Conservation (phyloP, 2,113 vertebrate species). For the Psilopsiagon aymara region DNA sequence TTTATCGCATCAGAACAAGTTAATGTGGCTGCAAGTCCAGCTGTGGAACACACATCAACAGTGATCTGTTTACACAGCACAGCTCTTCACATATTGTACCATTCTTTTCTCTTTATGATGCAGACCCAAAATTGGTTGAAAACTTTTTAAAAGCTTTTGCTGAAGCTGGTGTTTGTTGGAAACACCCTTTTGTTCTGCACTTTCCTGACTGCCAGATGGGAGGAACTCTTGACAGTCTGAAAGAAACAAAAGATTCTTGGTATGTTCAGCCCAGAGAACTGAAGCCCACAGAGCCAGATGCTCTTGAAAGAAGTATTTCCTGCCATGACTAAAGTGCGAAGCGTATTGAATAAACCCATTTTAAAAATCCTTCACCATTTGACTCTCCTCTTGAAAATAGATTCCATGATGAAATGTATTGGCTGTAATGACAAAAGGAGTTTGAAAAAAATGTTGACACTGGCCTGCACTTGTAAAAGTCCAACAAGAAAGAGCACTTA, state of each 20-base stretch:
- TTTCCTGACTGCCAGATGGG: conserved; percentile 12
- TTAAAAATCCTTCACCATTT: background rate
- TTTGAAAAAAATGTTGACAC: background rate
- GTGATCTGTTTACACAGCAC: background rate
- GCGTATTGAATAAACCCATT: background rate
- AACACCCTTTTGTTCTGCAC: background rate
- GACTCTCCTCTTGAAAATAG: background rate
- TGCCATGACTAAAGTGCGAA: background rate
- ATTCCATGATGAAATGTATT: background rate
- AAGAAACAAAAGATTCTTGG: background rate
- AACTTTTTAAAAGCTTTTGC: background rate
- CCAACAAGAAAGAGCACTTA: background rate
- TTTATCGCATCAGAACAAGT: background rate
- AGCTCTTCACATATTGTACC: background rate
- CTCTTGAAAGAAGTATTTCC: background rate
- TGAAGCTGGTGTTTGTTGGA: conserved; percentile 24
- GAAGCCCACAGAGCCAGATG: background rate
- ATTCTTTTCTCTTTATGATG: background rate
- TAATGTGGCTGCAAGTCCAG: background rate
- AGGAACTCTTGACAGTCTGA: background rate
- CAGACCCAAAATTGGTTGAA: background rate
- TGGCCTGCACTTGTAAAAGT: background rate
- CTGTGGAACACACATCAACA: background rate
- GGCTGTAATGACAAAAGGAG: background rate
- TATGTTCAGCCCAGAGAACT: background rate